phyloP scores from a whole-genome alignment of 2,888 invertebrate species.

The Phortica magna region DNA sequence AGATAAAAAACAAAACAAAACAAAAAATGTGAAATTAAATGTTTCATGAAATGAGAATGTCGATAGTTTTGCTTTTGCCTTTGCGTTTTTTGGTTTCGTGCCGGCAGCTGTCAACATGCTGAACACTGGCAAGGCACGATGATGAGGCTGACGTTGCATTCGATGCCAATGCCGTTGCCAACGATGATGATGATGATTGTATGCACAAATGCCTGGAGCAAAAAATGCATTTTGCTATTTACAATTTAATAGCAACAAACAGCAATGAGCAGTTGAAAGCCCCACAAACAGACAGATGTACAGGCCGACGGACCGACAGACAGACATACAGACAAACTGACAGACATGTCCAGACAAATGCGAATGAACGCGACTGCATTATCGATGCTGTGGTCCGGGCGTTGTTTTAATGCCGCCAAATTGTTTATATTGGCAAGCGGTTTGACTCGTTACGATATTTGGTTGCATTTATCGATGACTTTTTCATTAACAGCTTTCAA shows the following conservation, averaged over 20 bases:
- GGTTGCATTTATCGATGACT: constrained; percentile 31
- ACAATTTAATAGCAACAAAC: constrained; percentile 29
- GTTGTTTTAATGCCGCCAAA: neutral
- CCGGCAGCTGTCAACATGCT: constrained; percentile 4
- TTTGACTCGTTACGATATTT: neutral
- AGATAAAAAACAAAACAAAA: neutral
- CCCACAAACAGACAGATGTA: neutral
- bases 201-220: constrained; percentile 14
- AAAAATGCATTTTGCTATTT: constrained; percentile 25
- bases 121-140: neutral
- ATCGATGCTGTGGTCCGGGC: neutral
- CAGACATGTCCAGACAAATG: neutral
- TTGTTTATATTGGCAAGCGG: constrained; percentile 19
- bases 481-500: constrained; percentile 40
- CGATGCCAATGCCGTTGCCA: neutral
- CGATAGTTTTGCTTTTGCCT: neutral
- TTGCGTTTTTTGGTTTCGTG: neutral
- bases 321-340: neutral
- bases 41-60: constrained; percentile 13
- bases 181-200: neutral
- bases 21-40: constrained; percentile 17
- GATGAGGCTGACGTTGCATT: neutral
- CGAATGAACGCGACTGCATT: constrained; percentile 4
- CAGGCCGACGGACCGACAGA: neutral
- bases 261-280: constrained; percentile 13